Conservation (phyloP, 1,140 invertebrate genomes). For the Elysia chlorotica region DNA sequence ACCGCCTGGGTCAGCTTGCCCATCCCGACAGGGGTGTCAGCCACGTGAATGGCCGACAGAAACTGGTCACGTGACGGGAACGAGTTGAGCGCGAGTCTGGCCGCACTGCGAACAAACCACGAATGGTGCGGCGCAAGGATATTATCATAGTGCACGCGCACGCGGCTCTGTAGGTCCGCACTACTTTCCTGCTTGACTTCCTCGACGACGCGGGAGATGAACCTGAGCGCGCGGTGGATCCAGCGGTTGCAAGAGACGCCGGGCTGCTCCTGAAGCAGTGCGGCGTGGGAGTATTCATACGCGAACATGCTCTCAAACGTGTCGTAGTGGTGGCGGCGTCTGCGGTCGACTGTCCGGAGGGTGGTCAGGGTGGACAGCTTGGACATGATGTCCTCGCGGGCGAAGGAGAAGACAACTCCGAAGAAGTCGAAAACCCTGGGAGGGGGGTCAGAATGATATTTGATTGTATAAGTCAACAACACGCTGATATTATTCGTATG, state of each 20-base stretch:
- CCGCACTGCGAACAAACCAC: not conserved
- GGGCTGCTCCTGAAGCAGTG: not conserved
- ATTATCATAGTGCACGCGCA: not conserved
- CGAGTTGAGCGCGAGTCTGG: not conserved
- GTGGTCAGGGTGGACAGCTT: not conserved
- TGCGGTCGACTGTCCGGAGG: not conserved
- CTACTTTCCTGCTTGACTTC: not conserved
- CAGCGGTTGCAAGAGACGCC: not conserved
- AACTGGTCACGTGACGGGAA: not conserved
- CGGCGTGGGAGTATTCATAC: not conserved
- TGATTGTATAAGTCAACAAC: too few relatives aligned
- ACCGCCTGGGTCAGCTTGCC: not conserved
- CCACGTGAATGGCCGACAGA: not conserved
- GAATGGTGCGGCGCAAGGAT: not conserved
- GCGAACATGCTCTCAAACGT: constrained; percentile 8
- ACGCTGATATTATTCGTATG: too few relatives aligned
- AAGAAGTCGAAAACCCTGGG: constrained; percentile 1
- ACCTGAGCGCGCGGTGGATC: not conserved
- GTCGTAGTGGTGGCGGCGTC: not conserved
- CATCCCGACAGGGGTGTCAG: not conserved
- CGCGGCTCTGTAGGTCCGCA: not conserved
- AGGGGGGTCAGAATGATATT: too few relatives aligned
- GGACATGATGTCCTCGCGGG: not conserved
- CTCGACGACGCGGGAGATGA: not conserved
- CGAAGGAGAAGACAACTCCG: not conserved